These are phyloP conservation scores for Zelostemma sp. DNA, from an alignment of 1,140 invertebrate species.

Conservation along the genomic window DNA sequence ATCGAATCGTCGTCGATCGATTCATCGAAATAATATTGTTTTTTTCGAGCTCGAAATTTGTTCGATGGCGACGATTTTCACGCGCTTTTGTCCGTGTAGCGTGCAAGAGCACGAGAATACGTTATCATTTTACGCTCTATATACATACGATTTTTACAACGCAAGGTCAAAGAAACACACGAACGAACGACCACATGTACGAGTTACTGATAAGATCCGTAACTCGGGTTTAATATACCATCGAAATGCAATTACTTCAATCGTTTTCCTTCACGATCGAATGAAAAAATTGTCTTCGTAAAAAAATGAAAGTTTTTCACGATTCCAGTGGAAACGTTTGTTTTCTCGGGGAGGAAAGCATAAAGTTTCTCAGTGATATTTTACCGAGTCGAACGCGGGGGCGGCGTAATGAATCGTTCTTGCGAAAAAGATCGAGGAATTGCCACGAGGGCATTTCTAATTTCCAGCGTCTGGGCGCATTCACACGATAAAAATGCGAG, in stretches of 20 bases:
- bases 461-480: slow-evolving; percentile 41
- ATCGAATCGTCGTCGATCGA: too few species aligned
- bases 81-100: neutral
- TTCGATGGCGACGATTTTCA: neutral
- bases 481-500: slow-evolving; percentile 47
- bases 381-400: slow-evolving; percentile 31
- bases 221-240: neutral
- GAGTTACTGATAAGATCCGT: neutral
- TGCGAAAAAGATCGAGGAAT: slow-evolving; percentile 26
- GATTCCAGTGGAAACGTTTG: too few species aligned
- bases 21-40: too few species aligned
- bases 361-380: slow-evolving; percentile 28
- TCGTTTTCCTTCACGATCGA: too few species aligned
- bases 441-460: slow-evolving; percentile 35
- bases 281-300: neutral
- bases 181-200: neutral
- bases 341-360: neutral
- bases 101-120: slow-evolving; percentile 1
- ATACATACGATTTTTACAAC: slow-evolving; percentile 14
- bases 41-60: too few species aligned
- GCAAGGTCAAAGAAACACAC: slow-evolving; percentile 18
- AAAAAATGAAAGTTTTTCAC: neutral
- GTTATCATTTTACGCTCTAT: slow-evolving; percentile 16
- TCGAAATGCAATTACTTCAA: neutral
- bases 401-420: slow-evolving; percentile 44